A percentile compares a stretch with the other conserved stretches of the same genome.
These are phyloP conservation scores for Drosophila recens DNA, from an alignment of 2,888 invertebrate genomes.

Conservation along the genomic window DNA sequence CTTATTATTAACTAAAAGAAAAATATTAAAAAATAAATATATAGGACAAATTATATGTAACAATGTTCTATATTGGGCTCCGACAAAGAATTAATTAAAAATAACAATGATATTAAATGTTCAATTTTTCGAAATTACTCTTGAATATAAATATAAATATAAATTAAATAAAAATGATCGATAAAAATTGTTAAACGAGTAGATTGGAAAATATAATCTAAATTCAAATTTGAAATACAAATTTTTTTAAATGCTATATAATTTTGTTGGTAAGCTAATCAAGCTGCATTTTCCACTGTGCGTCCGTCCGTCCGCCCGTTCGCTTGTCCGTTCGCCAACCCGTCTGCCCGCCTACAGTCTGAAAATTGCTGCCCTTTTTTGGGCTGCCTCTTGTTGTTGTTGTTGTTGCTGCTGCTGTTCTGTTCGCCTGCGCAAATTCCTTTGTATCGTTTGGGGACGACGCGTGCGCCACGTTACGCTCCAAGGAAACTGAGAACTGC, in stretches of 20 bases:
- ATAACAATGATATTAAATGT: too few species aligned
- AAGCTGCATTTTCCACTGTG: neutral
- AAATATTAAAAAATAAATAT: too few species aligned
- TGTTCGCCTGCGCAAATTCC: conserved; percentile 59
- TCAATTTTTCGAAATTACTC: too few species aligned
- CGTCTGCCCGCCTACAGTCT: conserved; percentile 33
- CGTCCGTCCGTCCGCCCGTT: neutral
- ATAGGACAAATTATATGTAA: too few species aligned
- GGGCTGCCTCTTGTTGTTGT: conserved; percentile 38
- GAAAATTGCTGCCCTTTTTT: conserved; percentile 72
- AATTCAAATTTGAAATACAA: neutral
- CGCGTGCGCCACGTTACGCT: conserved; percentile 76
- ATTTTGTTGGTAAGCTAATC: neutral
- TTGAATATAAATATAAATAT: too few species aligned
- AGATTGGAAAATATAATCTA: neutral
- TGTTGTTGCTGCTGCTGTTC: conserved; percentile 31
- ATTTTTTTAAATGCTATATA: too few species aligned
- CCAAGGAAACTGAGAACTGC: conserved; percentile 14
- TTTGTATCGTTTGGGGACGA: conserved; percentile 31
- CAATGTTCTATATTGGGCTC: too few species aligned
- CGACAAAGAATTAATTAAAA: too few species aligned
- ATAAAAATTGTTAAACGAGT: too few species aligned
- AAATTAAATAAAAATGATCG: too few species aligned
- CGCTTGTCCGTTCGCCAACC: neutral
- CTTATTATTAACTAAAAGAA: too few species aligned